These are phyloP conservation scores for Apoda limacodes DNA, from an alignment of 2,888 invertebrate genomes.

Conservation along the genomic window DNA sequence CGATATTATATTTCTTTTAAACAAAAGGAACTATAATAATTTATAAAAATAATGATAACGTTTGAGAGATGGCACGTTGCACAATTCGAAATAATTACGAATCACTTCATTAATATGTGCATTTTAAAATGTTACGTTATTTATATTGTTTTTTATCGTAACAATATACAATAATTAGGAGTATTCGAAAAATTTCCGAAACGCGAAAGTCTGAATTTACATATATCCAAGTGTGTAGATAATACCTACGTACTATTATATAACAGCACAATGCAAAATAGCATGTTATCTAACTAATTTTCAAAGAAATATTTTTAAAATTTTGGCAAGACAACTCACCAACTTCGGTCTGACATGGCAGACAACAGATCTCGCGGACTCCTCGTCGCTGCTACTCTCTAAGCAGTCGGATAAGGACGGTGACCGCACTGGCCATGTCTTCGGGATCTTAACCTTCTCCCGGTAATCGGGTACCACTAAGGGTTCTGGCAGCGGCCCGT, in stretches of 20 bases:
- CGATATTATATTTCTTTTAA: no score
- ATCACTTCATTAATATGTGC: no score
- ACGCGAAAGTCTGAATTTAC: no score
- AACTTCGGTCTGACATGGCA: conserved; percentile 59
- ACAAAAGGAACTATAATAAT: no score
- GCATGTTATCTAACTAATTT: background rate
- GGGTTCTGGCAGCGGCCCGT: conserved; percentile 35
- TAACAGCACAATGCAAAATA: conserved; percentile 1
- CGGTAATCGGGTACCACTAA: conserved; percentile 26
- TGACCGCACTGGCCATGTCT: conserved; percentile 47
- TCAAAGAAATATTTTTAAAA: conserved; percentile 29
- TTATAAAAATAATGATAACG: no score
- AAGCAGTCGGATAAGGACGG: conserved; percentile 64
- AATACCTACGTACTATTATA: conserved; percentile 22
- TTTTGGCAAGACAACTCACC: conserved; percentile 44
- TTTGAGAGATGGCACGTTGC: no score
- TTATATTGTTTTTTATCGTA: no score
- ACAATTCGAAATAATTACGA: no score
- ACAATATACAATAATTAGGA: no score
- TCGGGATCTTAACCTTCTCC: conserved; percentile 37
- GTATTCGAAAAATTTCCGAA: no score
- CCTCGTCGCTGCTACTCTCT: conserved; percentile 58
- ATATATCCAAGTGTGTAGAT: no score
- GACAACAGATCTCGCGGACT: conserved; percentile 49
- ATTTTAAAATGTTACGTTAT: no score